Evolutionary conservation across 2,888 invertebrate genomes (phyloP), one percentile per base, ranked within the genome.

Genomic region (Fragum sueziense): DNA sequence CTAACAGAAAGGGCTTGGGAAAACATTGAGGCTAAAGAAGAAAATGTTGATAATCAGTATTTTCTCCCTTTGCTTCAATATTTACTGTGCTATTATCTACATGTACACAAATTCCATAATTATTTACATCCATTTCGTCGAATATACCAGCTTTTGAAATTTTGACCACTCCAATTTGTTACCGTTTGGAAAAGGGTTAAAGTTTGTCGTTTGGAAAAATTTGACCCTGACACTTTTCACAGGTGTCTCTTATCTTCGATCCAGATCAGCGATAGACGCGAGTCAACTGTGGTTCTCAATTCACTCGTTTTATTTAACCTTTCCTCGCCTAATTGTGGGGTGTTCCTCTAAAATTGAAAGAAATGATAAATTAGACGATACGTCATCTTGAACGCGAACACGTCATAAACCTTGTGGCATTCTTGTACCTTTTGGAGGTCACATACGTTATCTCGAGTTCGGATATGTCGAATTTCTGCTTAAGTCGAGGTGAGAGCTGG

Each of bases 261-360:
- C 54, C 37, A 14, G 6, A 75, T 75, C 75, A 61, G 6, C 27
- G 72, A 74, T 75, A 79, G 51, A 75, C 79, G 51, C 14, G 22
- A 33, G 54, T 68, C 25, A 57, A 61, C 70, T 41, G 51, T 52
- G 71, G 41, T 65, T 11, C 41, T 65, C 41, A 41, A 41, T 61
- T 61, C 65, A 41, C 41, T 33, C 65, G 41, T 27, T 33, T 65
- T 65, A 41, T 37, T 65, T 41, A 22, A 65, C 22, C 22, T 65
- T 65, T 65, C 65, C 41, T 17, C 65, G 34, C 65, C 61, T 61
- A 25, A 33, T 61, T 61, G 61, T 61, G 14, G n/a, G 33, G 25
- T 61, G 14, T 31, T 20, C 20, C 20, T 33, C 31, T 33, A 17
- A 20, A n/a, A 11, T 25, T 27, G 27, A 57, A 27, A 22, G 27